Conservation (phyloP, 2,797 vertebrate genomes). For the Euphonia xanthogaster region DNA sequence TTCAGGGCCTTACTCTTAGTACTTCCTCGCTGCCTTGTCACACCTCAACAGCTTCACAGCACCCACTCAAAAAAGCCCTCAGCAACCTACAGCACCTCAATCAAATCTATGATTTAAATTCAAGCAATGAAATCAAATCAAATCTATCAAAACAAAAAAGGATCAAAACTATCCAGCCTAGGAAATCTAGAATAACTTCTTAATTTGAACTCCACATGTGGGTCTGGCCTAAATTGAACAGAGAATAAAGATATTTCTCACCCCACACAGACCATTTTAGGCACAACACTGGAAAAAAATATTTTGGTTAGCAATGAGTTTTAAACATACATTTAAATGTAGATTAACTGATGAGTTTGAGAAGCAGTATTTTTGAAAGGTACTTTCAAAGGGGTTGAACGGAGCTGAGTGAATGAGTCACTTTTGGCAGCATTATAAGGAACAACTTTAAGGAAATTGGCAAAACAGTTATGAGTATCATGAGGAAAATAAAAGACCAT, state of each 20-base stretch:
- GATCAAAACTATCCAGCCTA: not conserved
- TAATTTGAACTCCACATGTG: not conserved
- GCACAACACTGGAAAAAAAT: not conserved
- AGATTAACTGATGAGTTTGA: not conserved
- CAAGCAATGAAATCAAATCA: not conserved
- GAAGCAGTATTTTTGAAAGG: not conserved
- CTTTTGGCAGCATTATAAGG: not conserved
- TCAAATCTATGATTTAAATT: not conserved
- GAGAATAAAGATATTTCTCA: not conserved
- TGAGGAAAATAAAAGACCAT: not conserved
- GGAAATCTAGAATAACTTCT: not conserved
- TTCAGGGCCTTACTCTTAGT: rapidly evolving
- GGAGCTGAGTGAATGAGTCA: not conserved
- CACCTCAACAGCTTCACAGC: not conserved
- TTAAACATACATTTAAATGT: not conserved
- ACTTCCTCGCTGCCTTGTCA: not conserved
- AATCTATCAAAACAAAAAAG: not conserved
- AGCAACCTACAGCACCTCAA: not conserved
- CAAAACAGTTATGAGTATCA: not conserved
- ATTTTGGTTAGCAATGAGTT: not conserved
- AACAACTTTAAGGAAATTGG: not conserved
- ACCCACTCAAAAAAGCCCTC: not conserved
- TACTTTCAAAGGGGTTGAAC: not conserved
- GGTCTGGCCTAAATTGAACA: not conserved
- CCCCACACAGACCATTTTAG: not conserved